Base-by-base conservation (phyloP, 2,888 invertebrate genomes). In the Drosophila maculinotata region DNA sequence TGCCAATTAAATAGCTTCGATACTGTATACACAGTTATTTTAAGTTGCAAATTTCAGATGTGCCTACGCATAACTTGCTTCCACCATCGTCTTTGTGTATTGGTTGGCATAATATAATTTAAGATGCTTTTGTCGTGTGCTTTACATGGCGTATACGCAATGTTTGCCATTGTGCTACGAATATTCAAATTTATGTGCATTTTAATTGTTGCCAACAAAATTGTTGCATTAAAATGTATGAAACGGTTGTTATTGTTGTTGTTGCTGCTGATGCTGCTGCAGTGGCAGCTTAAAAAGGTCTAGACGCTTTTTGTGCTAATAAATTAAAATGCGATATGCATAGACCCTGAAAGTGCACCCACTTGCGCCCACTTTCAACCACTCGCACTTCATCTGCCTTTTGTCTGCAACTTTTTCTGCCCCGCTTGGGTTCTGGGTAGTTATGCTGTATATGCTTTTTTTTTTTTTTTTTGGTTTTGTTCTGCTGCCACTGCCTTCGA, bases 321-420 rank as follows among this genome's bases (percentile, higher is more conserved):
- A 84, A 87, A 84, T 87, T 84, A 84, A 84, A 84, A 84, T 86
- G 86, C 88, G 80, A 79, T 87, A 85, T 87, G 80, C 86, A 87
- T 87, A 87, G 78, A 63, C 56, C 44, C 56, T 45, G 52, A 36
- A 53, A 39, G 48, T 39, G 56, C 67, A 65, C 48, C 69, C 76
- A 44, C 39, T 47, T 38, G 23, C 38, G 25, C 36, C 51, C 51
- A 51, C 56, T 38, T 17, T 17, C 36, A 38, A 17, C 17, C 36
- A 45, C 30, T 20, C 20, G 20, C 31, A 63, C 57, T 69, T 63
- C 63, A 62, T 62, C 66, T 69, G 87, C 63, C 71, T 65, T 76
- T 83, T 85, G 87, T 86, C 69, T 86, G 78, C 56, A 53, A 66
- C 62, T 75, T 68, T 75, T 71, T 25, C 51, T 57, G 56, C 57